Percentiles rank a stretch among this genome's conserved stretches.
Conservation (phyloP, 2,888 invertebrate genomes). For the Scelioninae gen. 2 region DNA sequence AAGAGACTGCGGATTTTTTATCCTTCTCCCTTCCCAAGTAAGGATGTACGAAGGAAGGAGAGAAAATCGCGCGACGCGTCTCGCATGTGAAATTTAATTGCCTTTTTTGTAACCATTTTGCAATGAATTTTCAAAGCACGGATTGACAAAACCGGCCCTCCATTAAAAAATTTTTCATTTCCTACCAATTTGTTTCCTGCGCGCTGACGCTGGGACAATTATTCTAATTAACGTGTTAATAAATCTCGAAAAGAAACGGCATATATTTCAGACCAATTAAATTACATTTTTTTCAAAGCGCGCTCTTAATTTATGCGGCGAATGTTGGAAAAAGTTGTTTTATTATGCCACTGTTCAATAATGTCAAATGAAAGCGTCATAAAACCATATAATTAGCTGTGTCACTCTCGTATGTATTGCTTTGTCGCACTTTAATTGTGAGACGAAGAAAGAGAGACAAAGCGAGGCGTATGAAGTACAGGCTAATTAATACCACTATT, state of each 20-base stretch:
- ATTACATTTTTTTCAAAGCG: constrained; percentile 29
- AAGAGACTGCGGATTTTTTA: neutral
- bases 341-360: constrained; percentile 57
- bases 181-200: constrained; percentile 15
- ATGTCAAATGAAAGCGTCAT: constrained; percentile 67
- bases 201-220: constrained; percentile 18
- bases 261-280: constrained; percentile 44
- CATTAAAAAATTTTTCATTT: neutral
- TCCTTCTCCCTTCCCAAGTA: neutral
- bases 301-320: constrained; percentile 24
- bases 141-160: neutral
- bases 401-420: constrained; percentile 72
- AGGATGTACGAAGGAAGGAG: neutral
- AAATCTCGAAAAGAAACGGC: constrained; percentile 11
- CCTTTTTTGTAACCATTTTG: too few relatives aligned
- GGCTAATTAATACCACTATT: constrained; percentile 75
- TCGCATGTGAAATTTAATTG: too few relatives aligned
- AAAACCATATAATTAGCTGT: constrained; percentile 74
- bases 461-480: constrained; percentile 70
- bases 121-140: too few relatives aligned
- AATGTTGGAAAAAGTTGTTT: constrained; percentile 44
- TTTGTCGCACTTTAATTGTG: constrained; percentile 70
- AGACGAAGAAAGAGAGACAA: constrained; percentile 58
- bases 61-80: too few relatives aligned
- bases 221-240: constrained; percentile 34